phyloP scores from a whole-genome alignment of 37 sponge, comb jelly and placozoan species.

The Oopsacas minuta region DNA sequence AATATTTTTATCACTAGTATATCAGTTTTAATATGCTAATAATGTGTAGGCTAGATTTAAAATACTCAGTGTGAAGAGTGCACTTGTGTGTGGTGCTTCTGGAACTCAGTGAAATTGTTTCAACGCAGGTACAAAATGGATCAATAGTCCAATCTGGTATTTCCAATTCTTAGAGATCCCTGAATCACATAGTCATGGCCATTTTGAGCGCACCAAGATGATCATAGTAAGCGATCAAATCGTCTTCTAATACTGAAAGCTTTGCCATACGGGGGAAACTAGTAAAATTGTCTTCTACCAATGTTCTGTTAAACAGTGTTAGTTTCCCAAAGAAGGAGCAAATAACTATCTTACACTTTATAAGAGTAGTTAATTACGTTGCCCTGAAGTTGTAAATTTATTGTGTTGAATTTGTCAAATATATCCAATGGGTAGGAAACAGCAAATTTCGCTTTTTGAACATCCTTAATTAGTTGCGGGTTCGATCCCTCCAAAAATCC shows the following conservation, averaged over 20 bases:
- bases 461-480: background rate
- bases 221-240: slow-evolving; percentile 14
- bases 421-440: background rate
- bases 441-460: background rate
- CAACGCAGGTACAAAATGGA: background rate
- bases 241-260: background rate
- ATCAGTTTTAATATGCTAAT: slow-evolving; percentile 18
- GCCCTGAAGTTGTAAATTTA: slow-evolving; percentile 6
- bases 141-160: slow-evolving; percentile 19
- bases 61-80: slow-evolving; percentile 16
- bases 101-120: slow-evolving; percentile 17
- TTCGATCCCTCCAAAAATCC: background rate
- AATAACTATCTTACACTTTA: slow-evolving; percentile 12
- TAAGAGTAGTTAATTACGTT: slow-evolving; percentile 11
- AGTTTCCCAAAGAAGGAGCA: background rate
- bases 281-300: slow-evolving; percentile 14
- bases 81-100: background rate
- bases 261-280: slow-evolving; percentile 2
- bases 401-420: slow-evolving; percentile 17
- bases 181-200: slow-evolving; percentile 3
- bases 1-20: background rate
- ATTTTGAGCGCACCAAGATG: slow-evolving; percentile 13
- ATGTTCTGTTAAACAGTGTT: background rate
- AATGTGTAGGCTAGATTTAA: background rate
- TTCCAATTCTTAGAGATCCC: background rate